Evolutionary conservation across 2,888 invertebrate genomes (phyloP), one percentile per base, ranked within the genome.

Genomic region (Melipona bicolor): DNA sequence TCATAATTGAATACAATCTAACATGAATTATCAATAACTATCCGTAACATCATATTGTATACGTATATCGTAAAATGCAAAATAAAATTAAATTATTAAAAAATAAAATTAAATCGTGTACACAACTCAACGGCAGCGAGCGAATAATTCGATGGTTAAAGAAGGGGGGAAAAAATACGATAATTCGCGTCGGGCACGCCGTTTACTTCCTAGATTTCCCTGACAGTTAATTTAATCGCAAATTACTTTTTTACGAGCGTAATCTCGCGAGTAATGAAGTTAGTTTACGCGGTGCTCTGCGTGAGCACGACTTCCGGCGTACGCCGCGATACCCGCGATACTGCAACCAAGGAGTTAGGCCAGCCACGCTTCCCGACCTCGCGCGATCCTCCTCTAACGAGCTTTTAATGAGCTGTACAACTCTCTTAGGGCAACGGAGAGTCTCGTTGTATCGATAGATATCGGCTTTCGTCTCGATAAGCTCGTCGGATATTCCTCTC

Each of bases 381-480:
- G 43, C 9, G 43, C 43, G 43, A 43, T 43, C 43, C 77, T 79
- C 84, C 78, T 86, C 90, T 92, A 90, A 92, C 90, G 92, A 92
- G 92, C 87, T 92, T 92, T 92, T 92, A 91, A 92, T 89, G 92
- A 91, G 90, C 87, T 88, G 81, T 83, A 74, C 81, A 68, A 84
- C 87, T 56, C 61, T 61, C 85, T 78, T 73, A 67, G 73, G 70
- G 56, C 15, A 61, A 82, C 77, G 36, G 73, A 74, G 71, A 77
- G 21, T 3, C 79, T 80, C 82, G 88, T 88, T 83, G 83, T 70
- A 71, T 84, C 83, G 89, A 89, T 87, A 78, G 79, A 88, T 91
- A 86, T 89, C 89, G 80, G 15, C 69, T 43, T 43, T 69, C 71
- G 69, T 67, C 73, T 84, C 84, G 85, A 86, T 88, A 81, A 86